Evolutionary conservation across 2,797 vertebrate species (phyloP).

Genomic region (Enteromius trimaculatus): DNA sequence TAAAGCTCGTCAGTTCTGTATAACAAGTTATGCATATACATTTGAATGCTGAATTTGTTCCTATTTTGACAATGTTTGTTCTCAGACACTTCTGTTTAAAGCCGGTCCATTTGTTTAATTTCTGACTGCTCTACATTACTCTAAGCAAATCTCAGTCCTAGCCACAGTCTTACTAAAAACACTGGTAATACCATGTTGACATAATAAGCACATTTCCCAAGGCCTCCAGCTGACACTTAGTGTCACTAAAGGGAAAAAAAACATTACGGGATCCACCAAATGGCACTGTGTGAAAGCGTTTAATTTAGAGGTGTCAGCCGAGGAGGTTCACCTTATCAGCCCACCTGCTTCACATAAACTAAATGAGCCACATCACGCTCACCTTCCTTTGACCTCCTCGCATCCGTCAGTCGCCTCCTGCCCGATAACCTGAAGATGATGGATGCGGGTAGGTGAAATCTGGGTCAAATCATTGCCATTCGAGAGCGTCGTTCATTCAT

Average conservation of each 20-base stretch:
- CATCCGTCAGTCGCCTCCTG: conserved; percentile 20
- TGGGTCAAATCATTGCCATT: conserved; percentile 42
- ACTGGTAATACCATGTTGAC: background rate
- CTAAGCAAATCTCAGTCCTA: conserved; percentile 21
- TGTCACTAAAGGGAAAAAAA: conserved; percentile 9
- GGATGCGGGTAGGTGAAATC: conserved; percentile 45
- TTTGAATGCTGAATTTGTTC: background rate
- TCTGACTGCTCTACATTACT: background rate
- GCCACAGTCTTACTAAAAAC: background rate
- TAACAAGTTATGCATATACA: background rate
- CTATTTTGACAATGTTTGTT: background rate
- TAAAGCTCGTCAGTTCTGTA: background rate
- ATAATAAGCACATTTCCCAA: conserved; percentile 7
- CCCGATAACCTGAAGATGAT: conserved; percentile 42
- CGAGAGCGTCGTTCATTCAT: conserved; percentile 19
- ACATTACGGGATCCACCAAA: conserved; percentile 24
- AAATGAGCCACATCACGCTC: conserved; percentile 36
- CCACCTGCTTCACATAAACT: conserved; percentile 26
- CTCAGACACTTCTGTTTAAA: background rate
- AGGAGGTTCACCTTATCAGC: conserved; percentile 26
- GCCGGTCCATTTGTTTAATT: background rate
- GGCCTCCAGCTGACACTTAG: background rate
- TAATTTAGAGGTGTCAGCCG: conserved; percentile 35
- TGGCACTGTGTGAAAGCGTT: conserved; percentile 19
- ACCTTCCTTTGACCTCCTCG: conserved; percentile 52